Conservation (phyloP, 2,113 vertebrate species). For the Stigmatopora nigra region DNA sequence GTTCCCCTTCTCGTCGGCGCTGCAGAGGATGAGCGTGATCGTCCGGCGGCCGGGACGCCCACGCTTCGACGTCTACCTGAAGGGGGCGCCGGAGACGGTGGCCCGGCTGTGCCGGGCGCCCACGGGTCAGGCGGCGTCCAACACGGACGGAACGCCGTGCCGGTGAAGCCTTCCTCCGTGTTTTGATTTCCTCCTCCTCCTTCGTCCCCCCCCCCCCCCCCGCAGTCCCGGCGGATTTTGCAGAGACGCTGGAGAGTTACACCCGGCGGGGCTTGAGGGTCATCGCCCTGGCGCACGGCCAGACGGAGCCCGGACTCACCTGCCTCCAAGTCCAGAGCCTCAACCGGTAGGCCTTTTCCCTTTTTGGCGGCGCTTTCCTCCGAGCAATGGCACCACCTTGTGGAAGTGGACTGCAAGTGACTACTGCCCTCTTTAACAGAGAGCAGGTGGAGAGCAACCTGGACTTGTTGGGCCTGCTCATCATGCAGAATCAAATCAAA, state of each 20-base stretch:
- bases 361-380: no score
- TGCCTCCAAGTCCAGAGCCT: conserved; percentile 94
- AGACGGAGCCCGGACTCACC: conserved; percentile 85
- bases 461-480: conserved; percentile 90
- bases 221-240: conserved; percentile 85
- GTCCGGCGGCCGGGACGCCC: conserved; percentile 81
- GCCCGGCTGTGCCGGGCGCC: conserved; percentile 83
- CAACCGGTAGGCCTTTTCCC: conserved; percentile 73
- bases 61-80: conserved; percentile 88
- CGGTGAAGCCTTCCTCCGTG: no score
- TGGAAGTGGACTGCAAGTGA: no score
- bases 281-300: conserved; percentile 89
- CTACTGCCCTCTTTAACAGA: conserved; percentile 56
- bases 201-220: no score
- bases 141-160: background rate
- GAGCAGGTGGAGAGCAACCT: conserved; percentile 88
- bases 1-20: conserved; percentile 88
- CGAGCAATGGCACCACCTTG: no score
- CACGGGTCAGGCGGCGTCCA: conserved; percentile 72
- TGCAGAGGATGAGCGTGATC: conserved; percentile 93
- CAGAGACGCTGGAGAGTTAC: conserved; percentile 81
- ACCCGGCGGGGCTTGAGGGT: conserved; percentile 93
- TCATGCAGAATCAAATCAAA: conserved; percentile 99
- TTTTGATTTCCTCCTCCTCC: no score
- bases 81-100: conserved; percentile 90